These are phyloP conservation scores for Chirona hameri DNA, from an alignment of 2,888 invertebrate genomes.

Conservation along the genomic window DNA sequence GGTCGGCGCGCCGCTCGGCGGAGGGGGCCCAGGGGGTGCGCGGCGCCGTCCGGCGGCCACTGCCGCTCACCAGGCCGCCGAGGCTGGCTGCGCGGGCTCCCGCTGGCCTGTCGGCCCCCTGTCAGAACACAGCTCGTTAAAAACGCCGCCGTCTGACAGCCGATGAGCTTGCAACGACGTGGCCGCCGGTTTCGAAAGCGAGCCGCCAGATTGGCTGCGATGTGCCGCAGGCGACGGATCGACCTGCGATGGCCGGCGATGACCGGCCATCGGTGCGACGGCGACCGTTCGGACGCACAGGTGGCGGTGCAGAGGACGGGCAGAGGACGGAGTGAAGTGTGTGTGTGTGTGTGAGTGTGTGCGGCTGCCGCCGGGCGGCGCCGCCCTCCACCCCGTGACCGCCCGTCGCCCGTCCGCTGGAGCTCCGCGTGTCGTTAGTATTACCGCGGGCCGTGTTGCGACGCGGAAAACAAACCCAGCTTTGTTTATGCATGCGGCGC, in stretches of 20 bases:
- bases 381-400: not conserved
- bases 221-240: not conserved
- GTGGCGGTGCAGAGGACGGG: too few species aligned
- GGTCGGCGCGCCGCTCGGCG: not conserved
- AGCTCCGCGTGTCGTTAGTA: too few species aligned
- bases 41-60: not conserved
- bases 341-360: too few species aligned
- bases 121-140: not conserved
- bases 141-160: constrained; percentile 2
- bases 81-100: not conserved
- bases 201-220: not conserved
- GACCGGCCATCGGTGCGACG: not conserved
- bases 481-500: constrained; percentile 13
- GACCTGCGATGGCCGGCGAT: not conserved
- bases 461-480: not conserved
- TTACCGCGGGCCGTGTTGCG: not conserved
- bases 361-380: too few species aligned
- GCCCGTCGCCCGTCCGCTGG: too few species aligned
- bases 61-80: not conserved
- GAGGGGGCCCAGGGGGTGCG: not conserved
- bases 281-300: too few species aligned
- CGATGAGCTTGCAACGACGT: not conserved
- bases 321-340: too few species aligned
- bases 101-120: not conserved
- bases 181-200: not conserved